phyloP scores from a whole-genome alignment of 2,113 vertebrate genomes.

The Tragelaphus scriptus region DNA sequence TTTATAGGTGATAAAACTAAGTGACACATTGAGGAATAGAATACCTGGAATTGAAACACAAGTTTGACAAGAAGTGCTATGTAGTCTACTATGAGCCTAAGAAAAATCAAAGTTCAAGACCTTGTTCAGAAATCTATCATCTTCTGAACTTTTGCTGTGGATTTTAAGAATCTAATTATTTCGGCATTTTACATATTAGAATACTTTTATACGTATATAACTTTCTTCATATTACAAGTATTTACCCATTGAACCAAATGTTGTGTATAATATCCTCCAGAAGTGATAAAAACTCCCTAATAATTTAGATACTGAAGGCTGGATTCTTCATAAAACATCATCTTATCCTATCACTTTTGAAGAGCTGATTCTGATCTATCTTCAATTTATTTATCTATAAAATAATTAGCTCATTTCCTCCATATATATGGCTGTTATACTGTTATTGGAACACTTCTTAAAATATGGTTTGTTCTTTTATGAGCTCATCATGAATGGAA shows the following conservation, averaged over 20 bases:
- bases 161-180: neutral
- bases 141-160: neutral
- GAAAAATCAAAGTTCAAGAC: neutral
- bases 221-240: neutral
- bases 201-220: neutral
- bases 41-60: neutral
- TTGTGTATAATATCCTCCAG: neutral
- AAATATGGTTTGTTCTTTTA: conserved; percentile 25
- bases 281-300: neutral
- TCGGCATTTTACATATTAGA: neutral
- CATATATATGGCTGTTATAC: neutral
- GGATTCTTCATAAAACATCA: neutral
- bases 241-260: neutral
- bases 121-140: neutral
- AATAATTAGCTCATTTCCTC: conserved; percentile 15
- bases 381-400: conserved; percentile 6
- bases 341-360: neutral
- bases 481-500: neutral
- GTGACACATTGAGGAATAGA: neutral
- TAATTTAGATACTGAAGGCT: neutral
- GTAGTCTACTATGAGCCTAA: neutral
- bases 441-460: neutral
- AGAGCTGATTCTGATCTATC: conserved; percentile 26
- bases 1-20: neutral
- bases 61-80: neutral